Base-by-base conservation (phyloP, 2,113 vertebrate species). In the Alces alces region DNA sequence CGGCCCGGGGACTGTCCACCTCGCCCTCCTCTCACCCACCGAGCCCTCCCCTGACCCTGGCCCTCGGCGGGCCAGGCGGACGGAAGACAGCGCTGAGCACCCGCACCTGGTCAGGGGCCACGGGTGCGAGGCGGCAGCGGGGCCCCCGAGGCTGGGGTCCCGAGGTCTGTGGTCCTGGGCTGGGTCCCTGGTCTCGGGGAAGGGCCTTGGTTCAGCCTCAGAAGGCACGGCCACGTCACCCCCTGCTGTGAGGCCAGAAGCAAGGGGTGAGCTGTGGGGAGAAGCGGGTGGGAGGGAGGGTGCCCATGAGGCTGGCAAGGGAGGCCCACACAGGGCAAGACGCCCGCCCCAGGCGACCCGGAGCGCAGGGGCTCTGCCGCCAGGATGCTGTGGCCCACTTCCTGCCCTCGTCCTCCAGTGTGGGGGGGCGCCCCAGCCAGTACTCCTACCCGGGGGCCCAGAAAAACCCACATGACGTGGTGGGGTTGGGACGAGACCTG, bases 401-500 rank as follows among this genome's bases (percentile, higher is more conserved):
- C n/a, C 21, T 12, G 12, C 39, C 54, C 43, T 9, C 3, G 17
- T 16, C 61, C 39, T 87, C 45, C 7, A 15, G 19, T 7, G 15
- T 9, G 0, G 28, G 47, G 47, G 47, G 13, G 25, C 5, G 2
- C 86, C 52, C 78, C 3, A 4, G 17, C 79, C n/a, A 5, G 3
- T 1, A 23, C 85, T 7, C 47, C 86, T 27, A 7, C 33, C 10
- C 39, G n/a, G 30, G 54, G 94, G 64, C 82, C 50, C 25, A 1
- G 2, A 57, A 52, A 23, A 70, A 21, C 16, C 28, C 58, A 30
- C 3, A 17, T 17, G 14, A 5, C n/a, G 33, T 16, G 28, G n/a
- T 15, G 21, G n/a, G 50, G 45, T 9, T 10, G 8, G n/a, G n/a
- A 3, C 6, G 10, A 98, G 94, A 99, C 99, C 99, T 99, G 97